These are phyloP conservation scores for Lepidurus apus DNA, from an alignment of 1,140 invertebrate genomes.

Conservation along the genomic window DNA sequence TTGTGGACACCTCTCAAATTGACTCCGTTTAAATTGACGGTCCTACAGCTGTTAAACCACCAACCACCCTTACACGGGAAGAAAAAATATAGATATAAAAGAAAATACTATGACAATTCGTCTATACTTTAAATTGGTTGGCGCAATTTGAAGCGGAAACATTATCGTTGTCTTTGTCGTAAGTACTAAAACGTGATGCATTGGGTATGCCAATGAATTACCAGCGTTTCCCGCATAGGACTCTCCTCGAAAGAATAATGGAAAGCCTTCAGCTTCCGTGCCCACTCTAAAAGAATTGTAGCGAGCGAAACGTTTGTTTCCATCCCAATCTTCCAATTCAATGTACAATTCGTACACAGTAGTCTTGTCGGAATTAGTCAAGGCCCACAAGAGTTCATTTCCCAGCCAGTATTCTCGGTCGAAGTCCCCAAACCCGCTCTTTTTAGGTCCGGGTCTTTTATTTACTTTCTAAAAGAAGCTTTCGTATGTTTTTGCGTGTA, in stretches of 20 bases:
- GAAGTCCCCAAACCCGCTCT: constrained; percentile 1
- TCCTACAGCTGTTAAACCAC: neutral
- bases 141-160: constrained; percentile 40
- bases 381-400: neutral
- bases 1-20: neutral
- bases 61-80: neutral
- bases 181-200: constrained; percentile 54
- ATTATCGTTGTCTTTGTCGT: constrained; percentile 54
- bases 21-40: neutral
- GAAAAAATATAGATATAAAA: neutral
- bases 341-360: neutral
- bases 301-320: neutral
- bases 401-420: neutral
- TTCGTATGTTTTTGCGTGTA: neutral
- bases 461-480: neutral
- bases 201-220: constrained; percentile 54
- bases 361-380: neutral
- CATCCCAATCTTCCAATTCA: neutral
- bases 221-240: constrained; percentile 52
- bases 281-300: constrained; percentile 42
- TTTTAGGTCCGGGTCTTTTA: neutral
- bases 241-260: constrained; percentile 45
- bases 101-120: neutral
- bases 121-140: neutral
- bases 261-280: constrained; percentile 50